Conservation (phyloP, 2,113 vertebrate species). For the Castor canadensis region DNA sequence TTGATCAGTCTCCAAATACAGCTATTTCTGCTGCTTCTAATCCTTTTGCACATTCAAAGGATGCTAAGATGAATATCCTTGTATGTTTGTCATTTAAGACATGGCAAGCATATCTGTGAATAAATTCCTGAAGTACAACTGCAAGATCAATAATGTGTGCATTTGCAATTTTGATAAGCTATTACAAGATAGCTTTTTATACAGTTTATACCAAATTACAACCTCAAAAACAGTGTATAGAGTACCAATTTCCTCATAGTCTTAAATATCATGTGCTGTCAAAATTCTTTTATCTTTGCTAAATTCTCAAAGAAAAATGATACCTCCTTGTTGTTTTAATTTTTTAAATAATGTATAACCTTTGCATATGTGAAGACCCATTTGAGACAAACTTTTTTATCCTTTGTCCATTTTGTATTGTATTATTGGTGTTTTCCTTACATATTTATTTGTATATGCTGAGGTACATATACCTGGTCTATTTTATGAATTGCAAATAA, state of each 20-base stretch:
- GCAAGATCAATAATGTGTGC: background rate
- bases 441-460: background rate
- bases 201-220: background rate
- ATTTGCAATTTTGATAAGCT: slow-evolving; percentile 20
- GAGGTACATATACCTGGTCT: background rate
- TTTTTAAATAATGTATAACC: slow-evolving; percentile 23
- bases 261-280: background rate
- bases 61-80: background rate
- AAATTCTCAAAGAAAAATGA: background rate
- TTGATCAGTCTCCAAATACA: background rate
- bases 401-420: background rate
- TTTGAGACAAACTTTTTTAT: background rate
- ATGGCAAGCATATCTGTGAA: background rate
- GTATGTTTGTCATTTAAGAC: background rate
- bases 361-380: background rate
- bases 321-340: background rate
- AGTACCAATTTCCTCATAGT: background rate
- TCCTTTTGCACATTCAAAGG: background rate
- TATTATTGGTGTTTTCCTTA: background rate
- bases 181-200: background rate
- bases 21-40: background rate
- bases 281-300: background rate
- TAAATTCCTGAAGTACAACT: background rate
- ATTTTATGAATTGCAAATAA: background rate
- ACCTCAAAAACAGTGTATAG: background rate